A percentile compares a stretch with the other conserved stretches of the same genome.
phyloP scores from a whole-genome alignment of 2,113 vertebrate species.

The Nyctibius bracteatus region DNA sequence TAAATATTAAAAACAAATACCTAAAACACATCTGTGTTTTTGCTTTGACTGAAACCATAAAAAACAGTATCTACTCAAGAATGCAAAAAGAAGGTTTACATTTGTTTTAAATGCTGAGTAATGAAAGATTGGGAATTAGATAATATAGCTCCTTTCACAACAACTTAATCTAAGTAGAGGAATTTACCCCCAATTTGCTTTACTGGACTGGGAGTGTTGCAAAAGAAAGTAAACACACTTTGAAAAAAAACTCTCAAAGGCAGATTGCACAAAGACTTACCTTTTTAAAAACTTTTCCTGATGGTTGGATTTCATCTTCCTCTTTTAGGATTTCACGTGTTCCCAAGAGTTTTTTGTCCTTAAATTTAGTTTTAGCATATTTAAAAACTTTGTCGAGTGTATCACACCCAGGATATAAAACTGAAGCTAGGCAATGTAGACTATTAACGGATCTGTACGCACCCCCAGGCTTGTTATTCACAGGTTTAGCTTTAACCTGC shows the following conservation, averaged over 20 bases:
- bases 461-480: conserved; percentile 74
- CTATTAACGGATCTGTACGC: conserved; percentile 85
- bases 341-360: conserved; percentile 84
- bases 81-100: neutral
- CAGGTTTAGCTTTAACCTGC: conserved; percentile 80
- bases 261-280: conserved; percentile 61
- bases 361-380: conserved; percentile 77
- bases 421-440: conserved; percentile 73
- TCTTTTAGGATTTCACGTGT: conserved; percentile 89
- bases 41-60: neutral
- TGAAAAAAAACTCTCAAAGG: neutral
- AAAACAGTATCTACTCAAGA: neutral
- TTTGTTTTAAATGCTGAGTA: neutral
- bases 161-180: neutral
- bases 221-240: neutral
- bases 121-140: neutral
- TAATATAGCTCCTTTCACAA: neutral
- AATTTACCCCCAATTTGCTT: neutral
- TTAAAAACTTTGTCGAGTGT: conserved; percentile 90
- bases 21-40: neutral
- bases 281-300: conserved; percentile 96
- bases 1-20: neutral
- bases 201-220: neutral
- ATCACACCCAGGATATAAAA: conserved; percentile 82
- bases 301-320: conserved; percentile 91